phyloP scores from a whole-genome alignment of 2,113 vertebrate genomes.

The Scomber colias region DNA sequence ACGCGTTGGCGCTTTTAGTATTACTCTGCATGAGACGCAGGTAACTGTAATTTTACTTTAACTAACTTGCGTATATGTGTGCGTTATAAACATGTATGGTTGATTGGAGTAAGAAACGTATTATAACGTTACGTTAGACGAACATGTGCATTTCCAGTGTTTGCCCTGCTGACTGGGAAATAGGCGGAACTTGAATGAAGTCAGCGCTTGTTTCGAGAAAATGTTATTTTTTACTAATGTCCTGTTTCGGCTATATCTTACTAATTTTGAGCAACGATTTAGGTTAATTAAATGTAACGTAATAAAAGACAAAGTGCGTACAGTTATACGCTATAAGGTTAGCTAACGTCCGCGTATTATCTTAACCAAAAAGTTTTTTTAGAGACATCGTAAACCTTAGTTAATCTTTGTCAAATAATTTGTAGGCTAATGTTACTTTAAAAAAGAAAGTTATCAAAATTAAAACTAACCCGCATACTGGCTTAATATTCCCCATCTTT shows the following conservation, averaged over 20 bases:
- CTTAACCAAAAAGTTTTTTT: not conserved
- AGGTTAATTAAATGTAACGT: too few species aligned
- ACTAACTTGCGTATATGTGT: rapidly evolving
- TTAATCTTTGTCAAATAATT: not conserved
- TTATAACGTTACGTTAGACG: not conserved
- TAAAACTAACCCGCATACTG: not conserved
- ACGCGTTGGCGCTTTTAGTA: slow-evolving; percentile 48
- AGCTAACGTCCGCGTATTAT: not conserved
- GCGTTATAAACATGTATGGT: rapidly evolving
- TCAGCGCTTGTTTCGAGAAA: slow-evolving; percentile 49
- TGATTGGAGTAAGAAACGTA: not conserved
- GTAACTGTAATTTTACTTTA: too few species aligned
- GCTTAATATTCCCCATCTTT: not conserved
- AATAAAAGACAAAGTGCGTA: not conserved
- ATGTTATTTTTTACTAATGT: not conserved
- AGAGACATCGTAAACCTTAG: not conserved
- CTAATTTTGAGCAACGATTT: not conserved
- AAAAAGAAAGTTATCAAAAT: too few species aligned
- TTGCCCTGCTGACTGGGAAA: slow-evolving; percentile 34
- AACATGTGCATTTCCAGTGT: slow-evolving; percentile 52
- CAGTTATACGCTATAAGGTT: not conserved
- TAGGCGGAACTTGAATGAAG: slow-evolving; percentile 61
- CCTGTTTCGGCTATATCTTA: not conserved
- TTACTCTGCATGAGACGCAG: not conserved
- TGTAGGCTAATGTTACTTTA: not conserved